Conservation (phyloP, 2,888 invertebrate genomes). For the Aphodius sticticus region DNA sequence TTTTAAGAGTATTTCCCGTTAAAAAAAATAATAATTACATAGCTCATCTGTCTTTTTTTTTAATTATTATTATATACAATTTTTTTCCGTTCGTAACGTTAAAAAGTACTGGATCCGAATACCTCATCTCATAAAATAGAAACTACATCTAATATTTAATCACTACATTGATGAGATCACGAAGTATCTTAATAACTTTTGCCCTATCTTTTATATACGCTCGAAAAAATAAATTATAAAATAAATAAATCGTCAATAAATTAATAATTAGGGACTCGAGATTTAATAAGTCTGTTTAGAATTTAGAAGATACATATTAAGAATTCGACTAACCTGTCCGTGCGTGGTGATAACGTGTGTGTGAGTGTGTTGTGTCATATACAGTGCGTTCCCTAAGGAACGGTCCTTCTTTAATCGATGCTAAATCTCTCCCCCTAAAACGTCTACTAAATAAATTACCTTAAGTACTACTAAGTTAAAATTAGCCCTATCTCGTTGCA, state of each 20-base stretch:
- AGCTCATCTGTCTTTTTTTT: neutral
- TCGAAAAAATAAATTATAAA: neutral
- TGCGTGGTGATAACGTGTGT: constrained; percentile 30
- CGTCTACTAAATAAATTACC: constrained; percentile 32
- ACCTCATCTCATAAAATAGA: neutral
- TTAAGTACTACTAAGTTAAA: constrained; percentile 37
- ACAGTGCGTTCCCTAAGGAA: neutral
- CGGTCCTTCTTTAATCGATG: neutral
- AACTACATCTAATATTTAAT: neutral
- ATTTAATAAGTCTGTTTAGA: neutral
- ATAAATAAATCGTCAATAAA: neutral
- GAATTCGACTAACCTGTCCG: constrained; percentile 34
- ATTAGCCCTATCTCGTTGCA: constrained; percentile 38
- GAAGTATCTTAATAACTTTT: neutral
- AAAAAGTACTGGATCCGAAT: neutral
- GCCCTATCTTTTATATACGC: neutral
- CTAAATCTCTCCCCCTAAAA: constrained; percentile 34
- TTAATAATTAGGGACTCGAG: neutral
- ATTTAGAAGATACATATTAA: neutral
- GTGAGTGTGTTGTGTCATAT: constrained; percentile 29
- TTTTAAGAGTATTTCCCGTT: neutral
- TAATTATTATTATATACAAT: neutral
- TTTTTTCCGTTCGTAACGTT: neutral
- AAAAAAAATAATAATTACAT: no score
- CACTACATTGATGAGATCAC: neutral